These are phyloP conservation scores for Poeciliopsis occidentalis DNA, from an alignment of 2,113 vertebrate genomes.

Conservation along the genomic window DNA sequence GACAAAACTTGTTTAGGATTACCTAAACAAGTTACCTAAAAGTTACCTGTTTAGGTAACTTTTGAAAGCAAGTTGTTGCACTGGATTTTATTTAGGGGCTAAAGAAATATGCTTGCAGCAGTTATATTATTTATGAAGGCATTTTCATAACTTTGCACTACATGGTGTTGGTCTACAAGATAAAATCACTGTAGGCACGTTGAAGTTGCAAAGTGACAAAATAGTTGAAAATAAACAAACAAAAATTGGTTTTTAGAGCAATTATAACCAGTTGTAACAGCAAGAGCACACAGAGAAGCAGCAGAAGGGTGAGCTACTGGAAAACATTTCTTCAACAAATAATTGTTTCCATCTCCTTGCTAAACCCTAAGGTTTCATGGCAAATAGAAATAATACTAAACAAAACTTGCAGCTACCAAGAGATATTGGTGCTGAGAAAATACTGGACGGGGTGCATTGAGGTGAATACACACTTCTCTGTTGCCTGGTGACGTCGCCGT, in stretches of 20 bases:
- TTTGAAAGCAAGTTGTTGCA: background rate
- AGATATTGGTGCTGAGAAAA: too few relatives aligned
- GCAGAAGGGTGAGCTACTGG: slow-evolving; percentile 8
- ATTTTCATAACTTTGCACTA: background rate
- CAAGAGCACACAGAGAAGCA: background rate
- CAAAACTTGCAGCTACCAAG: background rate
- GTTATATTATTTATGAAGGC: background rate
- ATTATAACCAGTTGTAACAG: background rate
- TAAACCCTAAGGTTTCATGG: background rate
- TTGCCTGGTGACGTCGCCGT: slow-evolving; percentile 9
- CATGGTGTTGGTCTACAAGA: background rate
- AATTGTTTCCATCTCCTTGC: slow-evolving; percentile 1
- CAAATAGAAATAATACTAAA: background rate
- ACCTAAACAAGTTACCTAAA: too few relatives aligned
- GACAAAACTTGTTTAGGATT: background rate
- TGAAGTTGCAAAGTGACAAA: background rate
- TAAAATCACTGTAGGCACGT: background rate
- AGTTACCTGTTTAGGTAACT: background rate
- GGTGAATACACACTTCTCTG: background rate
- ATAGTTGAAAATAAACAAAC: background rate
- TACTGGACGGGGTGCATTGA: background rate
- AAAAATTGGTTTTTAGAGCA: slow-evolving; percentile 6
- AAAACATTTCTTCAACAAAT: slow-evolving; percentile 9
- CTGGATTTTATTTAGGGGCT: background rate
- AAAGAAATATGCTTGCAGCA: background rate